Base-by-base conservation (phyloP, 2,888 invertebrate species). In the Chymomyza amoena region DNA sequence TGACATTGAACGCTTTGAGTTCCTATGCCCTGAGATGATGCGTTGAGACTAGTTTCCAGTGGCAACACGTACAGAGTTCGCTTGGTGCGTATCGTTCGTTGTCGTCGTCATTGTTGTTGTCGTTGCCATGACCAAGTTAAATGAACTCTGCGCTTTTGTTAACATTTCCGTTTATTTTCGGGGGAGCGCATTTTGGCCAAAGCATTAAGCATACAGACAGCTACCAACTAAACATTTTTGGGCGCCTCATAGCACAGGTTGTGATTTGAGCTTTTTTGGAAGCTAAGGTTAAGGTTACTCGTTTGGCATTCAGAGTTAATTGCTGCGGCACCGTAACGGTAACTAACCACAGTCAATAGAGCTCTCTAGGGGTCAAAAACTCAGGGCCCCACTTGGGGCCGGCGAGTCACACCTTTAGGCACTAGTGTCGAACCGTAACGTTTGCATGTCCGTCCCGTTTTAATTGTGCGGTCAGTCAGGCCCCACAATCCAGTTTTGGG, bases 401-500 rank as follows among this genome's bases (percentile, higher is more conserved):
- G 28, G 7, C 59, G 59, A 32, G 32, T 28, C 28, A 28, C 28
- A 28, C 39, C 59, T n/a, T 13, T 28, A 32, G 25, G 28, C 28
- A 59, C 28, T 32, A 59, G 32, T 36, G 59, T 56, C 60, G 6
- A 39, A 10, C 10, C 50, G 62, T 66, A 28, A 13, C 20, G 51
- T 32, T 32, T 16, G 18, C 79, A 72, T 83, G 83, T 83, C 87
- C 82, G 84, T 84, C 87, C 87, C 81, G 84, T 80, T 73, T 75
- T 72, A 76, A 73, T 79, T 84, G 83, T 87, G 89, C 89, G 90
- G 91, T 91, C 91, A 91, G 90, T 90, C 90, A 88, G 90, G 90
- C 91, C 91, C 91, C 91, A 91, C 91, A 90, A 90, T 89, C 89
- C 89, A 90, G 90, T 90, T 89, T 84, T 77, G 80, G 75, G 84